Conservation (phyloP, 2,888 invertebrate species). For the Junonia oenone region DNA sequence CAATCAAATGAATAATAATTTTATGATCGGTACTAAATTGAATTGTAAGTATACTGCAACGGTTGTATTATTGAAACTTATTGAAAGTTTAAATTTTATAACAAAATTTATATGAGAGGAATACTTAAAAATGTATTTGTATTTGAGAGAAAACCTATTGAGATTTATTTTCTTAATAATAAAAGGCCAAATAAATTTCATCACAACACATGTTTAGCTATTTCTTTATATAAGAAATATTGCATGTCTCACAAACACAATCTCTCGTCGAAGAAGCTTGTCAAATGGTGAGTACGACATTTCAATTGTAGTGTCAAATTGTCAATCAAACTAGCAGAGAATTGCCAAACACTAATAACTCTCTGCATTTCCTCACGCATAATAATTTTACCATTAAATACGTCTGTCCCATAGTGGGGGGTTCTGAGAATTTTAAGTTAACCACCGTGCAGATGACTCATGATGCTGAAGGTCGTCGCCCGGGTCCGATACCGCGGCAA, state of each 20-base stretch:
- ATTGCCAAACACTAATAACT: constrained; percentile 5
- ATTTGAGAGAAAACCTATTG: neutral
- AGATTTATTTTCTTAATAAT: neutral
- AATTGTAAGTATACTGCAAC: neutral
- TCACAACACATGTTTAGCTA: too few species aligned
- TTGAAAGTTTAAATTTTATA: too few species aligned
- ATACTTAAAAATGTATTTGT: too few species aligned
- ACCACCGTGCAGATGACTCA: constrained; percentile 42
- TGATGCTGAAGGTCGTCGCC: constrained; percentile 42
- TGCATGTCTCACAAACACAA: too few species aligned
- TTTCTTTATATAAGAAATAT: too few species aligned
- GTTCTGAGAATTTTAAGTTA: constrained; percentile 39
- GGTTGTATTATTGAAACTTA: too few species aligned
- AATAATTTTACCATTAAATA: constrained; percentile 19
- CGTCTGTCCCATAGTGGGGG: constrained; percentile 17
- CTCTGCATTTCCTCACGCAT: constrained; percentile 15
- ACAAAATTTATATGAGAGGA: too few species aligned
- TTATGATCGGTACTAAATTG: neutral
- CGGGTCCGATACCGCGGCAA: constrained; percentile 38
- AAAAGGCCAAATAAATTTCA: neutral
- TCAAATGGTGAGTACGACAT: too few species aligned
- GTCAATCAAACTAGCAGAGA: neutral
- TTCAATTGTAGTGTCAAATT: neutral
- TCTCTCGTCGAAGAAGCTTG: too few species aligned
- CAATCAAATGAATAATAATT: neutral